Percentiles rank a stretch among this genome's conserved stretches.
These are phyloP conservation scores for Maccullochella peelii DNA, from an alignment of 2,113 vertebrate species.

Conservation along the genomic window DNA sequence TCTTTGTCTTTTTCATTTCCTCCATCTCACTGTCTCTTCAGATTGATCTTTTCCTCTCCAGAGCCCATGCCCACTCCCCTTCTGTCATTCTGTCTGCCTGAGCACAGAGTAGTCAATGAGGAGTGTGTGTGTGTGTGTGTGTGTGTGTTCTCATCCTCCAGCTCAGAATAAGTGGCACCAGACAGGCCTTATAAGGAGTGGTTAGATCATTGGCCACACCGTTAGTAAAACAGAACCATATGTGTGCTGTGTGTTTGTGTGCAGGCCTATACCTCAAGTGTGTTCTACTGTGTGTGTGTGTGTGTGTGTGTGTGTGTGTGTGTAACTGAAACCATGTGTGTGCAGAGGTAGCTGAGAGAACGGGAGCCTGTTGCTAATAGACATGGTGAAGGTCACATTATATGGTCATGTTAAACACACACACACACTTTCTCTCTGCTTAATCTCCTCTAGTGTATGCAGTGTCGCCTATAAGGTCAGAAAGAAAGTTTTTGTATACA, in stretches of 20 bases:
- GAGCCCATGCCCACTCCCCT: conserved; percentile 34
- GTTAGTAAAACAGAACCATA: conserved; percentile 81
- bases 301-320: conserved; percentile 28
- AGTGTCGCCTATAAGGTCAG: neutral
- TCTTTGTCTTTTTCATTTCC: conserved; percentile 28
- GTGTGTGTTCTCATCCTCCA: conserved; percentile 68
- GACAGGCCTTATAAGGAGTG: conserved; percentile 86
- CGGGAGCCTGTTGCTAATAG: conserved; percentile 81
- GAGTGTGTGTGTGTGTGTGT: conserved; percentile 40
- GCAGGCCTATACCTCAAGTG: conserved; percentile 45
- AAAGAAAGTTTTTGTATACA: neutral
- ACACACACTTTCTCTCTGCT: conserved; percentile 27
- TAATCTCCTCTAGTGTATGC: conserved; percentile 26
- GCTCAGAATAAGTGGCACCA: conserved; percentile 85
- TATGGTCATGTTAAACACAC: conserved; percentile 74
- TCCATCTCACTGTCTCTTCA: conserved; percentile 3
- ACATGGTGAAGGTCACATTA: conserved; percentile 80
- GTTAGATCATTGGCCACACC: conserved; percentile 83
- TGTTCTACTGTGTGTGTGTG: conserved; percentile 16
- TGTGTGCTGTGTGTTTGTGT: conserved; percentile 57
- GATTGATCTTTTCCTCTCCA: conserved; percentile 35
- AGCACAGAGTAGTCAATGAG: conserved; percentile 41
- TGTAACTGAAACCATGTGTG: conserved; percentile 84
- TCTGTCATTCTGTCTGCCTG: conserved; percentile 39
- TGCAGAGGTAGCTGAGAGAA: conserved; percentile 75